Percentiles rank a stretch among this genome's conserved stretches.
These are phyloP conservation scores for Hirundichthys speculiger DNA, from an alignment of 2,113 vertebrate genomes.

Conservation along the genomic window DNA sequence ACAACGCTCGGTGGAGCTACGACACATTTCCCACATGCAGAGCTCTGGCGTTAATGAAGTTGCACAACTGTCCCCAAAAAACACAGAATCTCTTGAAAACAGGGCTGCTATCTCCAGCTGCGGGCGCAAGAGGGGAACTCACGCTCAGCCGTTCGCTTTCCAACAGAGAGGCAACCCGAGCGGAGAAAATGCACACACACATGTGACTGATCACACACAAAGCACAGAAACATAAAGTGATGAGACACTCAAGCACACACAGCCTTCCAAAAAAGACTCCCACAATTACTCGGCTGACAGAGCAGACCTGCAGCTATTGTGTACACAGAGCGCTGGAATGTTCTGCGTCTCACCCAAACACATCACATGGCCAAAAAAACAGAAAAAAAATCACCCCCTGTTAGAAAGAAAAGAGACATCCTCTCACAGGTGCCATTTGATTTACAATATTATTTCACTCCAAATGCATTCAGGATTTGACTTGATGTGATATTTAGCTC, in stretches of 20 bases:
- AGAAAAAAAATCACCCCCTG: background rate
- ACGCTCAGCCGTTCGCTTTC: background rate
- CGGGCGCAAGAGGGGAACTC: constrained; percentile 18
- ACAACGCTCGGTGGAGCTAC: constrained; percentile 16
- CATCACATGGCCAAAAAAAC: constrained; percentile 27
- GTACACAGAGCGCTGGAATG: constrained; percentile 56
- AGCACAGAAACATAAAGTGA: constrained; percentile 10
- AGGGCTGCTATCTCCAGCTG: constrained; percentile 19
- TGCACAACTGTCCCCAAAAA: constrained; percentile 68
- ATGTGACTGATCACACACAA: constrained; percentile 11
- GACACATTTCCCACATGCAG: constrained; percentile 71
- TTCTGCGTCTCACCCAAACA: constrained; percentile 39
- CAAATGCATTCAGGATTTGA: background rate
- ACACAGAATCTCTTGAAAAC: constrained; percentile 36
- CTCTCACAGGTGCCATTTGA: constrained; percentile 6
- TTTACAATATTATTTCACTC: constrained; percentile 6
- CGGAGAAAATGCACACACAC: background rate
- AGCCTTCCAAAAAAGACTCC: constrained; percentile 16
- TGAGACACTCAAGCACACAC: constrained; percentile 15
- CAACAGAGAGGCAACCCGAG: background rate
- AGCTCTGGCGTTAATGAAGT: constrained; percentile 57
- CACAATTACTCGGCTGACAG: constrained; percentile 30
- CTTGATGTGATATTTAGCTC: background rate
- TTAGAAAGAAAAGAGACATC: constrained; percentile 13
- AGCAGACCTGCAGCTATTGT: constrained; percentile 30